Evolutionary conservation across 2,113 vertebrate genomes (phyloP).

Genomic region (Sorex araneus): DNA sequence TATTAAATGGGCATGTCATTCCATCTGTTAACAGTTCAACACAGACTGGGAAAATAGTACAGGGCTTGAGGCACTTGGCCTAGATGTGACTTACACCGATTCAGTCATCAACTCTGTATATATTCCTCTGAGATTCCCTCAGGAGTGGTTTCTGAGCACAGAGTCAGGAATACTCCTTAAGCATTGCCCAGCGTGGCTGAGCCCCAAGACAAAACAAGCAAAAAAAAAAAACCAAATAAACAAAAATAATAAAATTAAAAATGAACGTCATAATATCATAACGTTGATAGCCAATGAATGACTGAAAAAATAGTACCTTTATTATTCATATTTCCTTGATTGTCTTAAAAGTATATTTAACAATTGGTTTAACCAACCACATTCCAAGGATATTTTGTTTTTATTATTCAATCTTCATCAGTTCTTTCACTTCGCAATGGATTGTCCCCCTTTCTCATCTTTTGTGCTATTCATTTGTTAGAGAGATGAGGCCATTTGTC

Average conservation of each 20-base stretch:
- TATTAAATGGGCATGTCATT: background rate
- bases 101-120: no score
- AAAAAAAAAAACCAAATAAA: no score
- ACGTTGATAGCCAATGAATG: no score
- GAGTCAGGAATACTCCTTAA: no score
- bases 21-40: background rate
- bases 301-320: background rate
- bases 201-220: no score
- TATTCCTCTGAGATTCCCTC: no score
- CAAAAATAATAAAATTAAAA: background rate
- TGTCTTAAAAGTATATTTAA: conserved; percentile 20
- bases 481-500: background rate
- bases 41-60: background rate
- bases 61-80: no score
- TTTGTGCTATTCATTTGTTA: background rate
- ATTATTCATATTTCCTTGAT: background rate
- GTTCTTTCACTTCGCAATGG: background rate
- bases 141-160: background rate
- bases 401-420: background rate
- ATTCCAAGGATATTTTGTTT: background rate
- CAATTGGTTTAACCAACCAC: background rate
- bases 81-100: no score
- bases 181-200: no score
- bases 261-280: background rate
- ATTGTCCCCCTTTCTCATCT: background rate